phyloP scores from a whole-genome alignment of 1,140 invertebrate genomes.

The Drosophila saltans region DNA sequence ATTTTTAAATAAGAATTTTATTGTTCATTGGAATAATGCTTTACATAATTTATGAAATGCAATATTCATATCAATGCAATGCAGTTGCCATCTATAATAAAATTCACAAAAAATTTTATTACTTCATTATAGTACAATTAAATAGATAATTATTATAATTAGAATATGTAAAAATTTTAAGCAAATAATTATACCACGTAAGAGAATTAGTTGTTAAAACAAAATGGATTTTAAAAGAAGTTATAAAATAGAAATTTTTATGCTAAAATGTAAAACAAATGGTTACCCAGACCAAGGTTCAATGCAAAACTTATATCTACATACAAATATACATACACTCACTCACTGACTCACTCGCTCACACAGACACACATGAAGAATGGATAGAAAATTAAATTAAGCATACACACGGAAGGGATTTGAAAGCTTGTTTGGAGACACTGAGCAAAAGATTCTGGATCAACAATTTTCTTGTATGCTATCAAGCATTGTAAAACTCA shows the following conservation, averaged over 20 bases:
- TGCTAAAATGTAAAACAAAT: slow-evolving; percentile 18
- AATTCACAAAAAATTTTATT: too few relatives aligned
- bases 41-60: too few relatives aligned
- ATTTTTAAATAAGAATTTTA: neutral
- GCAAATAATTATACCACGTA: too few relatives aligned
- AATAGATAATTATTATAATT: too few relatives aligned
- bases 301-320: slow-evolving; percentile 1
- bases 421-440: slow-evolving; percentile 41
- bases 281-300: neutral
- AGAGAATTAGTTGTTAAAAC: neutral
- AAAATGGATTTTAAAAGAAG: slow-evolving; percentile 3
- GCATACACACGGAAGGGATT: slow-evolving; percentile 50
- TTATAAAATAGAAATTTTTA: slow-evolving; percentile 1
- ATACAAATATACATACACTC: neutral
- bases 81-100: too few relatives aligned
- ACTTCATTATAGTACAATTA: too few relatives aligned
- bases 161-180: too few relatives aligned
- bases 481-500: slow-evolving; percentile 74
- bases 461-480: slow-evolving; percentile 59
- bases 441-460: slow-evolving; percentile 50
- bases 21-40: too few relatives aligned
- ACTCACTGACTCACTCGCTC: slow-evolving; percentile 7
- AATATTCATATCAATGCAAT: too few relatives aligned
- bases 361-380: slow-evolving; percentile 46
- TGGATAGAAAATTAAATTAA: slow-evolving; percentile 74